Evolutionary conservation across 1,140 invertebrate genomes (phyloP), one percentile per base, ranked within the genome.

Genomic region (Eupristina koningsbergeri): DNA sequence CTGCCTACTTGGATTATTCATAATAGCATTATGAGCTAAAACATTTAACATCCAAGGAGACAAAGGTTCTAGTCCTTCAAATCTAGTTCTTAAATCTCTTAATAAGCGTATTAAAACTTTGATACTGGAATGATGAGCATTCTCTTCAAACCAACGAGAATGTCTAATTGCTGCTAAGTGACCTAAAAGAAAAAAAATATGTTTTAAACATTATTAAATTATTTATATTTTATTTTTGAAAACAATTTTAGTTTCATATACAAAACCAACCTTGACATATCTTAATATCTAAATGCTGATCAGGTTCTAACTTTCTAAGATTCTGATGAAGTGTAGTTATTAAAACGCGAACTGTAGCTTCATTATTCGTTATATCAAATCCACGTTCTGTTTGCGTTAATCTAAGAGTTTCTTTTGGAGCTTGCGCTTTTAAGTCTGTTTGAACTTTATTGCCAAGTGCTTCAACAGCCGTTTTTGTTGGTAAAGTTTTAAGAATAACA

Each of bases 81-180:
- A 99, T 79, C 98, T 94, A 69, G 94, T 95, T 87, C 96, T 95
- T 85, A 99, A 93, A 93, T 99, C 98, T 87, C 97, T 95, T 2
- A 99, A 92, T 31, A 99, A 93, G 22, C 98, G 94, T 86, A 99
- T 98, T 0, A 99, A 92, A 22, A 98, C 97, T 94, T 99, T 99
- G 75, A 99, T 98, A 47, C 97, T 98, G 7, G 98, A 98, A 92
- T 99, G 98, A 90, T 98, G 98, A 11, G 98, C 98, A 92, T 99
- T 99, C 93, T 99, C 98, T 91, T 99, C 98, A 92, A 99, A 99
- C 98, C 98, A 99, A 7, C 98, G 95, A 53, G 97, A 97, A 91
- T 99, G 98, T 81, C 98, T 93, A 69, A 99, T 98, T 1, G 98
- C 98, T 3, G 97, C 97, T 86, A 99, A 93, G 92, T 99, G 97